phyloP scores from a whole-genome alignment of 2,888 invertebrate genomes.

The Campopleginae sp. region DNA sequence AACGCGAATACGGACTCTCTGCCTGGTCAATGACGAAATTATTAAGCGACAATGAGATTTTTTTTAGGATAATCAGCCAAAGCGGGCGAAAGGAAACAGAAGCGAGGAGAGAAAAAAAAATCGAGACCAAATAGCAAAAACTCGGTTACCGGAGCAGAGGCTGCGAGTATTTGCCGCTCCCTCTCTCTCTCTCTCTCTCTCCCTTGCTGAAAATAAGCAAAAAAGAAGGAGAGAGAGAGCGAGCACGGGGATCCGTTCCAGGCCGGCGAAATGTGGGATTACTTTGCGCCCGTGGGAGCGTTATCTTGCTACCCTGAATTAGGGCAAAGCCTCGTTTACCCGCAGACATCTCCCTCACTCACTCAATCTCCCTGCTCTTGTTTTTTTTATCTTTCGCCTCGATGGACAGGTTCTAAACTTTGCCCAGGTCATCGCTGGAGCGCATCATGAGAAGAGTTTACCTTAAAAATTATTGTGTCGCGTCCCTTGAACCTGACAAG shows the following conservation, averaged over 20 bases:
- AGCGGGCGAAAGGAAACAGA: slow-evolving; percentile 32
- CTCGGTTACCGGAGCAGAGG: slow-evolving; percentile 54
- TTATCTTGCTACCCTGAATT: slow-evolving; percentile 64
- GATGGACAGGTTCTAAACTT: slow-evolving; percentile 43
- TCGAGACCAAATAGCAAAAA: slow-evolving; percentile 50
- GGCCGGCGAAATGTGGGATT: slow-evolving; percentile 61
- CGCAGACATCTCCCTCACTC: slow-evolving; percentile 50
- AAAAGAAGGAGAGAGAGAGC: neutral
- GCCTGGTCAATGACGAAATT: slow-evolving; percentile 51
- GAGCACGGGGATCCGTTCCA: slow-evolving; percentile 54
- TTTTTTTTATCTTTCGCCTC: slow-evolving; percentile 11
- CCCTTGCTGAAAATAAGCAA: neutral
- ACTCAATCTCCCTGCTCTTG: slow-evolving; percentile 10
- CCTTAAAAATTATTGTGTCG: slow-evolving; percentile 41
- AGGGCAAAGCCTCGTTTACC: slow-evolving; percentile 65
- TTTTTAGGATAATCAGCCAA: slow-evolving; percentile 59
- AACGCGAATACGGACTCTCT: neutral
- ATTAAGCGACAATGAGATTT: slow-evolving; percentile 65
- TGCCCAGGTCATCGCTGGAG: slow-evolving; percentile 26
- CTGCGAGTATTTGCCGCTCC: slow-evolving; percentile 3
- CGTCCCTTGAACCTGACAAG: slow-evolving; percentile 6
- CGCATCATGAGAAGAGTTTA: slow-evolving; percentile 36
- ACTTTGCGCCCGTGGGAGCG: slow-evolving; percentile 65
- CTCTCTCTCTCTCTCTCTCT: slow-evolving; percentile 36
- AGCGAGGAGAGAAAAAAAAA: slow-evolving; percentile 3